Base-by-base conservation (phyloP, 2,888 invertebrate species). In the Allygus modestus region DNA sequence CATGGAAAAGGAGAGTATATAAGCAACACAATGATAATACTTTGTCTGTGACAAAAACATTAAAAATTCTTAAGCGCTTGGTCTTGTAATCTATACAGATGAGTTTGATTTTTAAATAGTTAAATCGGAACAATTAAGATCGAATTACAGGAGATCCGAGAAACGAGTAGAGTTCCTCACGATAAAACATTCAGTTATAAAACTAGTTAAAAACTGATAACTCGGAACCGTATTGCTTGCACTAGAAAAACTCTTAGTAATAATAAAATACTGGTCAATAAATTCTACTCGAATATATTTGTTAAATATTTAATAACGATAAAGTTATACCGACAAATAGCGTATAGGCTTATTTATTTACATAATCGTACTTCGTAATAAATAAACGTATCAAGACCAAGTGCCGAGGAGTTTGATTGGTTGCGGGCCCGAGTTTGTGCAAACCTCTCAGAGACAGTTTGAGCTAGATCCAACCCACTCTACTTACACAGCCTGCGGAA, bases 401-500 rank as follows among this genome's bases (percentile, higher is more conserved):
- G 73, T 73, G 73, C 73, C 28, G 31, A n/a, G 15, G 43, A 43
- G 43, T 20, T 23, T 41, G 43, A 41, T 20, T 31, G 20, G 11
- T 4, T 75, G 15, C 71, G 9, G 33, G 43, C 23, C 26, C 4
- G 31, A 71, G 31, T 71, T 71, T 71, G 71, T 71, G 71, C 71
- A 71, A 37, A 33, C 7, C 28, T 73, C 26, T 33, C 33, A 20
- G 0, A 28, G 28, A 58, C 58, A 77, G 79, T 79, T 58, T 79
- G 79, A 79, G 79, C 79, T 79, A 79, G 79, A 58, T 58, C 79
- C 79, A 79, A 79, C 79, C 79, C 79, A 26, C 33, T 31, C 33
- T 33, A 79, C 79, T 58, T 58, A 79, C 79, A 79, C 79, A 79
- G 79, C 79, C 79, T 58, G 79, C 79, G 26, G 41, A 79, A 79